phyloP scores from a whole-genome alignment of 1,140 invertebrate species.

The Hirudo medicinalis region DNA sequence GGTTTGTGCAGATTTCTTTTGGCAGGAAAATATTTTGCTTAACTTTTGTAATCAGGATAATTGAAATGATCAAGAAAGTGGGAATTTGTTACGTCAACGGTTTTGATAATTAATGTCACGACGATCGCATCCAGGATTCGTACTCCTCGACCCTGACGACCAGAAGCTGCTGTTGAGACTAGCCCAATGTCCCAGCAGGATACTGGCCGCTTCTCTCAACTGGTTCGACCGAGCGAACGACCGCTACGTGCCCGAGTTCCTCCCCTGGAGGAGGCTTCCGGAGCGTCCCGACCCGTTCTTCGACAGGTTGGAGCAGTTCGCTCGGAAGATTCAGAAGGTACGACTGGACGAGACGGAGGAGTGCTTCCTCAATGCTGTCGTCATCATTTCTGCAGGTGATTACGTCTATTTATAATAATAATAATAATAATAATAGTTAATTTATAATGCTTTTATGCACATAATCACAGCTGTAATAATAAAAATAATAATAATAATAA shows the following conservation, averaged over 20 bases:
- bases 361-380: constrained; percentile 7
- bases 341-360: not conserved
- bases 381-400: constrained; percentile 11
- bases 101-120: too few species aligned
- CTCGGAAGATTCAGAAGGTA: not conserved
- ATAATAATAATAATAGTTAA: too few species aligned
- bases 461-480: too few species aligned
- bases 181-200: constrained; percentile 11
- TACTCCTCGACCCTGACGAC: constrained; percentile 1
- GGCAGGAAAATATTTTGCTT: too few species aligned
- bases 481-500: too few species aligned
- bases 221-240: not conserved
- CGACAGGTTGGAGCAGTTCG: not conserved
- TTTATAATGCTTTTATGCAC: too few species aligned
- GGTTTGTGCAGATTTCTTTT: not conserved
- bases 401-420: not conserved
- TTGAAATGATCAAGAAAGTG: not conserved
- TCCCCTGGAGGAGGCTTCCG: constrained; percentile 13
- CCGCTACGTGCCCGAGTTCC: not conserved
- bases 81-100: not conserved
- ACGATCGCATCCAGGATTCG: not conserved
- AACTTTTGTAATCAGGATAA: too few species aligned
- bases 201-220: not conserved
- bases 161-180: constrained; percentile 7
- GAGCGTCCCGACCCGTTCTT: not conserved